Evolutionary conservation across 2,888 invertebrate genomes (phyloP), one percentile per base, ranked within the genome.

Genomic region (Argynnis bischoffii): DNA sequence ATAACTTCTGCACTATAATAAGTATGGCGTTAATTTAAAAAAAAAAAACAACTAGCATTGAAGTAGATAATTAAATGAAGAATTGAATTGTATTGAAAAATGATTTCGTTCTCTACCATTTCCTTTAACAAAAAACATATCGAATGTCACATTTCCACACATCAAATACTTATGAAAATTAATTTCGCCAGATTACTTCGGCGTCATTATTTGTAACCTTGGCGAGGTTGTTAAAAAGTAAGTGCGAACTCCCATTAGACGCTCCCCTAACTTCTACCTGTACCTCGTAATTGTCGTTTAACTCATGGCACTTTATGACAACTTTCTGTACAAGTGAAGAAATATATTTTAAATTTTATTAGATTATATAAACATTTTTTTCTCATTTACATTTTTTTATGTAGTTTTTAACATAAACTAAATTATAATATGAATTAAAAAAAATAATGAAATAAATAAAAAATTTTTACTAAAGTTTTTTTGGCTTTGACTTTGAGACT

Each of bases 161-260:
- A 35, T 61, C 51, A 61, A 53, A 61, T 31, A 48, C 35, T 55
- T 6, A 47, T 54, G 35, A 64, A 67, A 65, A 63, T 71, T 59
- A 69, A 67, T 65, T 67, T 63, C 47, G 46, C 18, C 48, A 57
- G 64, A 69, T 63, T 53, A 65, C 47, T 50, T 53, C 54, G 48
- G 14, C 57, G 56, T 59, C 66, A 63, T 65, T 68, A 71, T 72
- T 69, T 68, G 69, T 65, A 67, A 67, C 71, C 66, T 70, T 65
- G 72, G 70, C 41, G 81, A 84, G 80, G 87, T 89, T 87, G 88
- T 90, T 89, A 85, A 86, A 88, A 89, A 90, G 87, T 87, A 83
- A 80, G 83, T 79, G 84, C 76, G 80, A 90, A 79, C 77, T 79
- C 77, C 77, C 76, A 78, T 79, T 79, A 79, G 74, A 75, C 69